Evolutionary conservation across 1,140 invertebrate species (phyloP).

Genomic region (Rhyacophila brunnea): DNA sequence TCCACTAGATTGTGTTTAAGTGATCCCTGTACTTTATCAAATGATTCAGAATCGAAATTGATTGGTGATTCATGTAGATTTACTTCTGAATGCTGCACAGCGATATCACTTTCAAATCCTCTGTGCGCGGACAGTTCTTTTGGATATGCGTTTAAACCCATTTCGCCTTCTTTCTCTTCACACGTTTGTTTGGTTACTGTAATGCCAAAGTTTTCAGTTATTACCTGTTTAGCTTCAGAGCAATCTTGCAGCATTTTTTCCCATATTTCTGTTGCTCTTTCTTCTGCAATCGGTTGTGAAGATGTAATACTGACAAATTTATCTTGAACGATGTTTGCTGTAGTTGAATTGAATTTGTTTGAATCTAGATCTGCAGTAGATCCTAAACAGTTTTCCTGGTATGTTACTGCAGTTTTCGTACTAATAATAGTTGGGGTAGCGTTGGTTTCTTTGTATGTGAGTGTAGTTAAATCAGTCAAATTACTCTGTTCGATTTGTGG

Average conservation of each 20-base stretch:
- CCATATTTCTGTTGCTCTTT: constrained; percentile 26
- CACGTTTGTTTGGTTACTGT: constrained; percentile 38
- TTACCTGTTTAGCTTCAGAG: constrained; percentile 34
- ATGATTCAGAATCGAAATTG: constrained; percentile 38
- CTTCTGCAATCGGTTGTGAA: constrained; percentile 43
- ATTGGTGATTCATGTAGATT: constrained; percentile 38
- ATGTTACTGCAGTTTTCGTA: constrained; percentile 1
- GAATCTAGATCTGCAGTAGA: neutral
- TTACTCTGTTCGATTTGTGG: neutral
- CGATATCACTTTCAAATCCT: constrained; percentile 39
- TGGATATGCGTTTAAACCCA: constrained; percentile 38
- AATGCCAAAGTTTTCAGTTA: constrained; percentile 41
- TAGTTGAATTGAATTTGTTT: constrained; percentile 1
- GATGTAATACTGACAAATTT: constrained; percentile 18
- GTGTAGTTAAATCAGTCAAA: neutral
- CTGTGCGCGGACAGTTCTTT: constrained; percentile 38
- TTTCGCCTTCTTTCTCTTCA: constrained; percentile 43
- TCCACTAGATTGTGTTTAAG: constrained; percentile 51
- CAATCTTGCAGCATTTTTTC: constrained; percentile 5
- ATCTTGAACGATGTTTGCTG: constrained; percentile 25
- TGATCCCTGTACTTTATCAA: constrained; percentile 41
- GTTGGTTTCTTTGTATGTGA: neutral
- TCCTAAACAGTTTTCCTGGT: neutral
- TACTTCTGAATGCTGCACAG: constrained; percentile 48
- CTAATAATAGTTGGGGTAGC: neutral